Percentiles rank a stretch among this genome's conserved stretches.
phyloP scores from a whole-genome alignment of 2,113 vertebrate species.

The Lepisosteus osseus region DNA sequence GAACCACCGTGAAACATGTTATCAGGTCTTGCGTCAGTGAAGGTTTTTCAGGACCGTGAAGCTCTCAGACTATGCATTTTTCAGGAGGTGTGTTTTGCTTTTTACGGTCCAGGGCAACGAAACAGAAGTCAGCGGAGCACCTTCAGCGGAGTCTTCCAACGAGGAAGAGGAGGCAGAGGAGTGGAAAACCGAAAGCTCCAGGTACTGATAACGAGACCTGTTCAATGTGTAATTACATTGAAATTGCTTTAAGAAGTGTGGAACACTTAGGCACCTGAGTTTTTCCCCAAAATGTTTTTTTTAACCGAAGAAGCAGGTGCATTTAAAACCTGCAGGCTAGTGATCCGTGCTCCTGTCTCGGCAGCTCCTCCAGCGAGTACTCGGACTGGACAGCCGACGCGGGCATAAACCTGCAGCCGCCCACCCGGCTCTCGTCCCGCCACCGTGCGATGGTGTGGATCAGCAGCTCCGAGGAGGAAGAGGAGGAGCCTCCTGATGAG shows the following conservation, averaged over 20 bases:
- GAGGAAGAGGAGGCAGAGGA: slow-evolving; percentile 72
- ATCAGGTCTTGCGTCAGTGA: too few relatives aligned
- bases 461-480: slow-evolving; percentile 86
- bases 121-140: slow-evolving; percentile 72
- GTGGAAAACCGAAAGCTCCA: slow-evolving; percentile 88
- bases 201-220: slow-evolving; percentile 56
- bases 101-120: slow-evolving; percentile 72
- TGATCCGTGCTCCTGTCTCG: background rate
- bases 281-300: too few relatives aligned
- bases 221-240: background rate
- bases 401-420: slow-evolving; percentile 83
- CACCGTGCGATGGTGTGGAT: slow-evolving; percentile 63
- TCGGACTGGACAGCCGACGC: slow-evolving; percentile 95
- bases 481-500: slow-evolving; percentile 64
- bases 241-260: too few relatives aligned
- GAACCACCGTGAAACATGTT: too few relatives aligned
- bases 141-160: slow-evolving; percentile 65
- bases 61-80: too few relatives aligned
- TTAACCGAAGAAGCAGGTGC: too few relatives aligned
- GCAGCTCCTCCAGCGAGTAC: slow-evolving; percentile 84
- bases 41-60: too few relatives aligned
- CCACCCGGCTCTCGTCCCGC: slow-evolving; percentile 71
- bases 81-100: background rate
- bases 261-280: too few relatives aligned
- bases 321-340: too few relatives aligned